Conservation (phyloP, 2,797 vertebrate genomes). For the Macropus fuliginosus region DNA sequence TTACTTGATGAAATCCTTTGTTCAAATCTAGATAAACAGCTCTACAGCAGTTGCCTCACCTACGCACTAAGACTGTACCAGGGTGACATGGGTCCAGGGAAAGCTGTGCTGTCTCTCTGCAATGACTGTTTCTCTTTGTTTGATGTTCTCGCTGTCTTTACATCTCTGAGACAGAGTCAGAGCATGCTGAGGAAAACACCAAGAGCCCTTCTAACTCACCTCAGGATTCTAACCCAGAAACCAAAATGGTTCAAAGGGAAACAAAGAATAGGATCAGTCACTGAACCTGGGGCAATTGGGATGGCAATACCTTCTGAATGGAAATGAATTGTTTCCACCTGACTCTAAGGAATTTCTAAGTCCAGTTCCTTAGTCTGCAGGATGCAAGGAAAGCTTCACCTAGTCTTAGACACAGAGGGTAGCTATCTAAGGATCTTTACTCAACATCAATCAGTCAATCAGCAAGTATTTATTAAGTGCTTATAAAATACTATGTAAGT, state of each 20-base stretch:
- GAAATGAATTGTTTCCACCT: background rate
- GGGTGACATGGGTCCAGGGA: background rate
- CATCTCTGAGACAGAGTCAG: background rate
- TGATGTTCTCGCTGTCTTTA: background rate
- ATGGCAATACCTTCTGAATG: background rate
- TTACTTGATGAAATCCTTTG: background rate
- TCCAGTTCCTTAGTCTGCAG: background rate
- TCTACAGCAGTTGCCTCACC: background rate
- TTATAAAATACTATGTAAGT: background rate
- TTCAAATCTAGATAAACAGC: background rate
- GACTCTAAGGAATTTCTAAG: background rate
- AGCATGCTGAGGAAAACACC: background rate
- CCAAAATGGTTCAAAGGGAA: background rate
- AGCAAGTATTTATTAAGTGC: background rate
- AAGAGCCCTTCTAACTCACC: background rate
- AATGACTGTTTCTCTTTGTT: background rate
- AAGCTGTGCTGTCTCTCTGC: background rate
- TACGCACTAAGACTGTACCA: background rate
- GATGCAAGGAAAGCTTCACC: too few relatives aligned
- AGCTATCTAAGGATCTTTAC: background rate
- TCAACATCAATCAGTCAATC: background rate
- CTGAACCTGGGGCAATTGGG: background rate
- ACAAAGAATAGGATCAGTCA: background rate
- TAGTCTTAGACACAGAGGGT: background rate
- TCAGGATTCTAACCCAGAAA: background rate